Percentiles rank a stretch among this genome's conserved stretches.
Conservation (phyloP, 1,140 invertebrate species). For the Callitettix versicolor region DNA sequence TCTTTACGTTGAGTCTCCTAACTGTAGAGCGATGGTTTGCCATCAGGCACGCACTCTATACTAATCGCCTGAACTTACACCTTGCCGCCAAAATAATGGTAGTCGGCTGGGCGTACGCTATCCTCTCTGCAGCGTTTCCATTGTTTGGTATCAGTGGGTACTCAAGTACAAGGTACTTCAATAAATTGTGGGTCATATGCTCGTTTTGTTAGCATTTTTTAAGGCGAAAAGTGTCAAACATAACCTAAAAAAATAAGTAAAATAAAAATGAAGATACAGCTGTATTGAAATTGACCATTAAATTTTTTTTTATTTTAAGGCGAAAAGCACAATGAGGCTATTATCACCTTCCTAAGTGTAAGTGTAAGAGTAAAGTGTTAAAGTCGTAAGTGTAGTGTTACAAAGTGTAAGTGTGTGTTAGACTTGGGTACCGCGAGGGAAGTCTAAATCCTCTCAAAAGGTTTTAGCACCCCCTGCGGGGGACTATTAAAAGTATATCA, state of each 20-base stretch:
- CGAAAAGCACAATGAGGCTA: too few species aligned
- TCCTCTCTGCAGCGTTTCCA: conserved; percentile 43
- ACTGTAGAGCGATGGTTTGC: conserved; percentile 54
- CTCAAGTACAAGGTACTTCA: conserved; percentile 35
- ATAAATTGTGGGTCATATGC: neutral
- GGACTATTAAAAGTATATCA: too few species aligned
- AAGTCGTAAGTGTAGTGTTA: too few species aligned
- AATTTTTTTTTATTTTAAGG: too few species aligned
- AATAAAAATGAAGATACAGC: neutral
- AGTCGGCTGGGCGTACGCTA: conserved; percentile 44
- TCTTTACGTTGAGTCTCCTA: conserved; percentile 54
- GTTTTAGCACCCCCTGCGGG: too few species aligned
- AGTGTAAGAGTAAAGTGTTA: too few species aligned
- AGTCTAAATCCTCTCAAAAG: too few species aligned
- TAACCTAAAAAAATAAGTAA: neutral
- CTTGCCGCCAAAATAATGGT: conserved; percentile 43
- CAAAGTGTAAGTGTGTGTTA: too few species aligned
- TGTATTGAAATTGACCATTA: too few species aligned
- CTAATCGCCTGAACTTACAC: conserved; percentile 44
- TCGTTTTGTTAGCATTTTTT: neutral
- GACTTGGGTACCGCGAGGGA: too few species aligned
- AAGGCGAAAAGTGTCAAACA: neutral
- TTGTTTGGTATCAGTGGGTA: conserved; percentile 47
- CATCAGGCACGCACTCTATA: conserved; percentile 49
- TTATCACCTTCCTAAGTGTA: too few species aligned